Evolutionary conservation across 2,797 vertebrate genomes (phyloP).

Genomic region (Scomberomorus guttatus): DNA sequence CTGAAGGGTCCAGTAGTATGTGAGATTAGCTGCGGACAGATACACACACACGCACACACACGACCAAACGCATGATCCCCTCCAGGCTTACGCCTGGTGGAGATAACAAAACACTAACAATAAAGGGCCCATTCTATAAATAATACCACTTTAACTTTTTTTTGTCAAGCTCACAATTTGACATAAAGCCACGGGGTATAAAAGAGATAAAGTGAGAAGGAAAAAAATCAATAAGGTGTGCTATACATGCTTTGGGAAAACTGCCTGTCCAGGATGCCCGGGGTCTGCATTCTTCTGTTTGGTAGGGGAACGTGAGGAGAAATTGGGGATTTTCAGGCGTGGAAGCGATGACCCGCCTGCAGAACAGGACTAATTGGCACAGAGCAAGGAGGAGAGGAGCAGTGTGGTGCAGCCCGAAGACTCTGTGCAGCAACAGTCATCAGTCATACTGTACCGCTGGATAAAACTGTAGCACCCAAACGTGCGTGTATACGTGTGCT

Average conservation of each 20-base stretch:
- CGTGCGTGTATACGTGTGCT: conserved; percentile 51
- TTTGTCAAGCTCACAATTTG: conserved; percentile 56
- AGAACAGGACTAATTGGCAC: conserved; percentile 80
- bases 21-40: too few relatives aligned
- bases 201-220: conserved; percentile 55
- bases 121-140: conserved; percentile 39
- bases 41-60: too few relatives aligned
- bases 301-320: conserved; percentile 48
- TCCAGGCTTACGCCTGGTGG: too few relatives aligned
- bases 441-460: conserved; percentile 66
- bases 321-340: conserved; percentile 49
- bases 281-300: conserved; percentile 55
- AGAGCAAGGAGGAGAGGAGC: conserved; percentile 61
- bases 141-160: conserved; percentile 39
- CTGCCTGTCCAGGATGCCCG: conserved; percentile 53
- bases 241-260: conserved; percentile 57
- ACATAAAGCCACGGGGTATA: conserved; percentile 65
- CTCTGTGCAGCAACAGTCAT: conserved; percentile 72
- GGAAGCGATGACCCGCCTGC: conserved; percentile 68
- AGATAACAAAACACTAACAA: conserved; percentile 35
- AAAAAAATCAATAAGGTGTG: conserved; percentile 62
- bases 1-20: too few relatives aligned
- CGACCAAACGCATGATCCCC: too few relatives aligned
- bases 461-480: conserved; percentile 53
- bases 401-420: conserved; percentile 62